Conservation (phyloP, 2,888 invertebrate species). For the Tetragnatha montana region DNA sequence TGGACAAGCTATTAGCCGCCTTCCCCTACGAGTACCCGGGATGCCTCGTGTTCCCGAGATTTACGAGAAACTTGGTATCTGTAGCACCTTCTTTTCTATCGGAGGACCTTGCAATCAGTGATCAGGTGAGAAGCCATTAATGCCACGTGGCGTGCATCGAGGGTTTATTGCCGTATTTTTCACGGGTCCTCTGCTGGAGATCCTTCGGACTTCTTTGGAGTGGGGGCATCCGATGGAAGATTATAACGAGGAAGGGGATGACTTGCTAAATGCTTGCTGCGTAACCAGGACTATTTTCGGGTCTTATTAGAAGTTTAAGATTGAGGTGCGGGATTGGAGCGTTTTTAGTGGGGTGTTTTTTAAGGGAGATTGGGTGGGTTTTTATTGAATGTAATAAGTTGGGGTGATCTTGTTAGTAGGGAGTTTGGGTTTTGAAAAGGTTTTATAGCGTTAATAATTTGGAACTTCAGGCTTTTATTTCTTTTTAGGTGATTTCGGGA, state of each 20-base stretch:
- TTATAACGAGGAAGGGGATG: constrained; percentile 24
- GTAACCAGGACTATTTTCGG: background rate
- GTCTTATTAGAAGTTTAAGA: background rate
- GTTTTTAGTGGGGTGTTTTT: too few species aligned
- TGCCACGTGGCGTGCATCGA: constrained; percentile 51
- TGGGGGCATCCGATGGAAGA: constrained; percentile 13
- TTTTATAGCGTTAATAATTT: too few species aligned
- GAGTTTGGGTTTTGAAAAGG: too few species aligned
- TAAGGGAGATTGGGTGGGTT: too few species aligned
- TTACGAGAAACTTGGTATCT: constrained; percentile 69
- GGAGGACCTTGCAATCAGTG: constrained; percentile 64
- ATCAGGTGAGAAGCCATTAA: constrained; percentile 68
- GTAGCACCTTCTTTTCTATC: constrained; percentile 62
- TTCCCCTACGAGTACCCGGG: constrained; percentile 58
- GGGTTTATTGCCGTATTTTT: constrained; percentile 65
- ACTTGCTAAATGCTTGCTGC: background rate
- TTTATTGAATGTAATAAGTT: too few species aligned
- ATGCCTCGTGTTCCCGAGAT: constrained; percentile 64
- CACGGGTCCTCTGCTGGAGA: constrained; percentile 33
- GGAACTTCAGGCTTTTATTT: too few species aligned
- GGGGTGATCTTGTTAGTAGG: too few species aligned
- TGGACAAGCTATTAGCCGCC: constrained; percentile 68
- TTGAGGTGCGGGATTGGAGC: too few species aligned
- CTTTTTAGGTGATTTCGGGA: too few species aligned
- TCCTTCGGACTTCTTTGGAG: constrained; percentile 38